Evolutionary conservation across 2,113 vertebrate genomes (phyloP), one percentile per base, ranked within the genome.

Genomic region (Neogobius melanostomus): DNA sequence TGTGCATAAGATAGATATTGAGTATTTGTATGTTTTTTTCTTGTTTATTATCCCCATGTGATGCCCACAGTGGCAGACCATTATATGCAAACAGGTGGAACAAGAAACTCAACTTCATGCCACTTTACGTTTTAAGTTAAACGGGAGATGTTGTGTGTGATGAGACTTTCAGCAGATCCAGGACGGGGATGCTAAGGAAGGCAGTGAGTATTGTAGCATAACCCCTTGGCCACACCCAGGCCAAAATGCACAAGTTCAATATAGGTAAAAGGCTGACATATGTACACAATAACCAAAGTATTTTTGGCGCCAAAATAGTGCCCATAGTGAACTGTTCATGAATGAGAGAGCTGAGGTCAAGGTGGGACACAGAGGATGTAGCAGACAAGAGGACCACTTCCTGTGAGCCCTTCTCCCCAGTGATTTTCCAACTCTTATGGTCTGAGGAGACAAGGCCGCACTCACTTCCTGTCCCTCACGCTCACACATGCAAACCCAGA

Each of bases 291-390:
- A n/a, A 5, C 42, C 12, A 44, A 44, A 61, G 44, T 61, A 61
- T 21, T 44, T 61, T 9, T 45, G 42, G n/a, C 15, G 6, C 14
- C 44, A n/a, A 60, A 45, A 61, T 61, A 45, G 36, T 36, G 28
- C 36, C 42, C 42, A 6, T 4, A 1, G 44, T 61, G 59, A 61
- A 44, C 7, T n/a, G 59, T 42, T 45, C 70, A 53, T 63, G 36
- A 11, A 16, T 60, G 14, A 44, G 45, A 12, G 62, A 28, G 7
- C 12, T 4, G n/a, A 43, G 69, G 82, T 87, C 76, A 87, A 76
- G 51, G 77, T 77, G 57, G 69, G 64, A 82, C 52, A 21, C 71
- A 74, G 72, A 76, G 85, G 88, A 88, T 87, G 64, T 44, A 36
- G 59, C 0, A 48, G 54, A 82, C 73, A 75, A 69, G 68, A 81